Evolutionary conservation across 2,113 vertebrate genomes (phyloP).

Genomic region (Chauna torquata): DNA sequence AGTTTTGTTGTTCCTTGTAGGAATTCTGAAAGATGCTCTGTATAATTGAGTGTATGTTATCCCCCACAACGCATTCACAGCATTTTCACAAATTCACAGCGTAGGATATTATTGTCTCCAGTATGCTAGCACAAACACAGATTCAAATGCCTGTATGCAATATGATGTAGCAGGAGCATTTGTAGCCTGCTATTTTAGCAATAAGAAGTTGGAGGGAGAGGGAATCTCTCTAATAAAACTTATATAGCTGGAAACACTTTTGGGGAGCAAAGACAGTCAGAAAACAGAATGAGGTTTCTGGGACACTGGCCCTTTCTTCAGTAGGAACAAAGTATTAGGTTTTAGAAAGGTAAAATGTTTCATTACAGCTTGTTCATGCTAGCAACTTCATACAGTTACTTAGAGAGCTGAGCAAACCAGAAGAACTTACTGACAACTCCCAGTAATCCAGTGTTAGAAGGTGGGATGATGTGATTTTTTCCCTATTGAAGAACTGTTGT

Average conservation of each 20-base stretch:
- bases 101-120: neutral
- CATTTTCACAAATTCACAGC: neutral
- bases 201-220: neutral
- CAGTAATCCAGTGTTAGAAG: neutral
- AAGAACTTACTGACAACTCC: neutral
- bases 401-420: neutral
- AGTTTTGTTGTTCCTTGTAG: neutral
- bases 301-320: neutral
- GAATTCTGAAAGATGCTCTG: neutral
- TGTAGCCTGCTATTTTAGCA: neutral
- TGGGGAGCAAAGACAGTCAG: neutral
- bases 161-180: neutral
- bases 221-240: neutral
- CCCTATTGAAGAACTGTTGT: neutral
- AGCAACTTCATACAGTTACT: neutral
- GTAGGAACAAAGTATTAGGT: neutral
- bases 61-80: fast-evolving
- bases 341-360: neutral
- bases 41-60: neutral
- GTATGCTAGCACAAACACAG: neutral
- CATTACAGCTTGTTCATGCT: neutral
- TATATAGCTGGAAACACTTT: neutral
- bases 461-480: neutral
- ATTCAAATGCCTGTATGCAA: neutral
- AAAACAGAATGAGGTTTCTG: neutral